Percentiles rank a stretch among this genome's conserved stretches.
phyloP scores from a whole-genome alignment of 1,140 invertebrate genomes.

The Aphidius gifuensis region DNA sequence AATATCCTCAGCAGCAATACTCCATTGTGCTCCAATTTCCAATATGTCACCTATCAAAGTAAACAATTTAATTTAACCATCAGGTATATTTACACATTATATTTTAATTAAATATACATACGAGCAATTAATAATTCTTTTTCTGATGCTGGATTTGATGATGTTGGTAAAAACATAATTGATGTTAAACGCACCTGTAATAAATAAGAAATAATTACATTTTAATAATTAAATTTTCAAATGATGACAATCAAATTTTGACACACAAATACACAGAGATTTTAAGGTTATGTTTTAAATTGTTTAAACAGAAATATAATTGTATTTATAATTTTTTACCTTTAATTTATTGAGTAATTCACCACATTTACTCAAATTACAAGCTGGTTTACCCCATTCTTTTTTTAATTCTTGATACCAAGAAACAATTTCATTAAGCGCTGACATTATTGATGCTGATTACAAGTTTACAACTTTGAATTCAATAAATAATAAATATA shows the following conservation, averaged over 20 bases:
- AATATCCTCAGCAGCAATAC: slow-evolving; percentile 87
- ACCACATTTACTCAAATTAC: slow-evolving; percentile 70
- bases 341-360: slow-evolving; percentile 72
- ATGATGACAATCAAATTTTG: slow-evolving; percentile 48
- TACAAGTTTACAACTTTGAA: too few species aligned
- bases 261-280: slow-evolving; percentile 22
- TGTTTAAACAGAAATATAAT: slow-evolving; percentile 20
- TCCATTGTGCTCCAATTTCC: slow-evolving; percentile 95
- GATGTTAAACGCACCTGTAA: slow-evolving; percentile 78
- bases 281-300: slow-evolving; percentile 35
- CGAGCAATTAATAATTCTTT: slow-evolving; percentile 85
- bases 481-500: too few species aligned
- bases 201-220: slow-evolving; percentile 21
- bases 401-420: slow-evolving; percentile 71
- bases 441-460: slow-evolving; percentile 54
- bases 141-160: slow-evolving; percentile 72
- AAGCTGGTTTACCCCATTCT: slow-evolving; percentile 68
- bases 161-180: slow-evolving; percentile 83
- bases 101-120: slow-evolving; percentile 50
- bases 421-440: slow-evolving; percentile 63
- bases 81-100: too few species aligned
- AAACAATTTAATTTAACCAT: too few species aligned
- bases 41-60: slow-evolving; percentile 73
- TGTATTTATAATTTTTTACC: slow-evolving; percentile 48
- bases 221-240: slow-evolving; percentile 14